Base-by-base conservation (phyloP, 2,797 vertebrate species). In the Cephalopachus bancanus region DNA sequence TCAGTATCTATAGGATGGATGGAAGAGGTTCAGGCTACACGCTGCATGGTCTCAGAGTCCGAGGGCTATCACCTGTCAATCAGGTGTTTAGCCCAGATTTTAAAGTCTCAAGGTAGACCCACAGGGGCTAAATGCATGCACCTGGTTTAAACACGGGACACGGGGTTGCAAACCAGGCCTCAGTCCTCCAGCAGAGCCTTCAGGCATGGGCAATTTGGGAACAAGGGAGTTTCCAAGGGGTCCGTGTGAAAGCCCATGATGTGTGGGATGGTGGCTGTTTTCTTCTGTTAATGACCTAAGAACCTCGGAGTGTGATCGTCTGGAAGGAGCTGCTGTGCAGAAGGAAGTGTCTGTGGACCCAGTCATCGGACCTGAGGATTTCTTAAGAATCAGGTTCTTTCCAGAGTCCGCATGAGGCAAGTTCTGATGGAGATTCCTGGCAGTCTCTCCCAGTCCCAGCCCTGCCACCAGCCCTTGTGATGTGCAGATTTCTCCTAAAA, bases 341-440 rank as follows among this genome's bases (percentile, higher is more conserved):
- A 72, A 2, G 28, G 28, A 33, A 87, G 62, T 28, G 0, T 10
- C 89, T 30, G 4, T 0, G 0, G 84, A 1, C 26, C 19, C n/a
- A 9, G 33, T 1, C 16, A 7, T 0, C 17, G 60, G 53, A 65
- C 19, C 9, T 11, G n/a, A 90, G 33, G 15, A 11, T 67, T 60
- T 53, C 53, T 93, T 85, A 83, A 80, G 57, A 79, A 88, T 81
- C 49, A 10, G 4, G 28, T 75, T 81, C 49, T 37, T 83, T 93
- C 65, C n/a, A 10, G 33, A 51, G 69, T 7, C 9, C 19, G 10
- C 15, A 8, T 16, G 11, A 72, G 15, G 28, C 3, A 4, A 33
- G 53, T 26, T 37, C n/a, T 33, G 7, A 8, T 15, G 2, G 30
- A 83, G 60, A 89, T 69, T 75, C 30, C 51, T 53, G 26, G 57